Conservation (phyloP, 1,140 invertebrate species). For the Tetramorium simillimum region DNA sequence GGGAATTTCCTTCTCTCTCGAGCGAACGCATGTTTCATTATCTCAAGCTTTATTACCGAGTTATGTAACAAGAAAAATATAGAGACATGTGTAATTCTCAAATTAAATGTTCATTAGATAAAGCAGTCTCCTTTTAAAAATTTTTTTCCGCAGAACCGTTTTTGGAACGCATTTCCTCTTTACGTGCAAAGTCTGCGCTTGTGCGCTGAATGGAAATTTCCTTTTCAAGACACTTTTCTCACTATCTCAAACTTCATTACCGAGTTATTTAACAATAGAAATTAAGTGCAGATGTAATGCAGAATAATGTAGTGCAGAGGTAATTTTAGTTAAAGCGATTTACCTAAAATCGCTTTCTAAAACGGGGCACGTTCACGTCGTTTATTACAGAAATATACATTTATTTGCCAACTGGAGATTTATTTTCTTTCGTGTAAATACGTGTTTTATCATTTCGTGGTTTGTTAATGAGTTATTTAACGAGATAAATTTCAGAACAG, state of each 20-base stretch:
- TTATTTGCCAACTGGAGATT: constrained; percentile 1
- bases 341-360: neutral
- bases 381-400: neutral
- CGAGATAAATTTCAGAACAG: neutral
- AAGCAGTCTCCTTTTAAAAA: neutral
- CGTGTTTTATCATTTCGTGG: neutral
- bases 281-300: neutral
- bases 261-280: constrained; percentile 26
- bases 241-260: constrained; percentile 8
- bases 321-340: constrained; percentile 9
- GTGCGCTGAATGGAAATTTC: neutral
- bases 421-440: neutral
- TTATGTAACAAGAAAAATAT: neutral
- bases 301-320: neutral
- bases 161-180: neutral
- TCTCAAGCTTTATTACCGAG: neutral
- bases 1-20: neutral
- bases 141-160: neutral
- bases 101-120: neutral
- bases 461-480: constrained; percentile 14
- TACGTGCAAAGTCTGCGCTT: neutral
- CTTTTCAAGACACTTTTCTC: neutral
- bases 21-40: constrained; percentile 15
- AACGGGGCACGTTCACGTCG: neutral
- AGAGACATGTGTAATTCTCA: neutral